Conservation (phyloP, 2,113 vertebrate genomes). For the Phylloscopus trochilus region DNA sequence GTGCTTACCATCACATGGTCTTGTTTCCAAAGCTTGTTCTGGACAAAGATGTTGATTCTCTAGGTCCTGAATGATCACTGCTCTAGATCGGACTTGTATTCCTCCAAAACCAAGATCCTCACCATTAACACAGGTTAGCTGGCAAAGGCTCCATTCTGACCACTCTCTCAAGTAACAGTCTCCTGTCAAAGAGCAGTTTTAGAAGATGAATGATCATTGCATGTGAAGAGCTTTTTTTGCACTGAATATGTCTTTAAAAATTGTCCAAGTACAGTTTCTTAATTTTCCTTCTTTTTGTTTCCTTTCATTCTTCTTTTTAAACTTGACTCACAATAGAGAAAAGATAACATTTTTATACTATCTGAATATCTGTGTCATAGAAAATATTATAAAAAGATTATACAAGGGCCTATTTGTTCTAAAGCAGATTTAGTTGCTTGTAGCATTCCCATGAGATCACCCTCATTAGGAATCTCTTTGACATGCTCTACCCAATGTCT, state of each 20-base stretch:
- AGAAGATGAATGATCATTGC: background rate
- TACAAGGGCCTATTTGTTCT: background rate
- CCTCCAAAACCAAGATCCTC: slow-evolving; percentile 87
- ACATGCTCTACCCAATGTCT: background rate
- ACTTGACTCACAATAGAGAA: background rate
- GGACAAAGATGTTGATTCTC: slow-evolving; percentile 94
- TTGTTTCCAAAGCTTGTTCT: slow-evolving; percentile 89
- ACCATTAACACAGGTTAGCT: slow-evolving; percentile 88
- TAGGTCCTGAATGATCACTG: slow-evolving; percentile 89
- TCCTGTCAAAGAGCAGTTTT: slow-evolving; percentile 71
- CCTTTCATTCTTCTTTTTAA: background rate
- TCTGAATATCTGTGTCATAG: background rate
- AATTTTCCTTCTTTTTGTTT: background rate
- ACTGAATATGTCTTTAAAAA: background rate
- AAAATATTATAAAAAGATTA: background rate
- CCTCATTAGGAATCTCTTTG: background rate
- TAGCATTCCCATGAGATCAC: background rate
- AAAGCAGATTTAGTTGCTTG: background rate
- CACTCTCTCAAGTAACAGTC: slow-evolving; percentile 97
- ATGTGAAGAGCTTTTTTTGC: background rate
- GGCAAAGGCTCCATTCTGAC: slow-evolving; percentile 93
- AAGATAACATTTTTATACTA: background rate
- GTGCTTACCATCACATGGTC: slow-evolving; percentile 83
- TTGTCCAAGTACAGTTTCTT: background rate
- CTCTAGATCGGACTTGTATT: slow-evolving; percentile 88